Percentiles rank a stretch among this genome's conserved stretches.
Evolutionary conservation across 2,797 vertebrate species (phyloP).

Genomic region (Arrhamphus sclerolepis): DNA sequence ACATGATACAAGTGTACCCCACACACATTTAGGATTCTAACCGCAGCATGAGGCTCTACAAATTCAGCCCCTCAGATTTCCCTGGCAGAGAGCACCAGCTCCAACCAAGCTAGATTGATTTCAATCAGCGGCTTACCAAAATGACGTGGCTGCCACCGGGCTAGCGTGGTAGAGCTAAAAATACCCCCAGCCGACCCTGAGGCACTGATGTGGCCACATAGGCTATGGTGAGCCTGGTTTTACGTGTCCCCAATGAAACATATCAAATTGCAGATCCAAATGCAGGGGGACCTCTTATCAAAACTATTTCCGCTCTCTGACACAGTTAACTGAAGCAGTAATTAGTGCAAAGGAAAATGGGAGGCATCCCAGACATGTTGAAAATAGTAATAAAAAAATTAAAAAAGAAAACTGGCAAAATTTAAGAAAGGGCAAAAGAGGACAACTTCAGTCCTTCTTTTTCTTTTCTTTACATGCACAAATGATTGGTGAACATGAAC

Average conservation of each 20-base stretch:
- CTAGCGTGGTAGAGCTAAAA: slow-evolving; percentile 62
- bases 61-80: slow-evolving; percentile 61
- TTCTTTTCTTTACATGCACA: slow-evolving; percentile 20
- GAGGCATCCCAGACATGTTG: slow-evolving; percentile 65
- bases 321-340: slow-evolving; percentile 66
- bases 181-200: slow-evolving; percentile 54
- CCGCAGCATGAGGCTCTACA: slow-evolving; percentile 46
- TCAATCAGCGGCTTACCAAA: slow-evolving; percentile 74
- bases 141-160: slow-evolving; percentile 72
- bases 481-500: slow-evolving; percentile 55
- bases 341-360: slow-evolving; percentile 70
- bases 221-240: slow-evolving; percentile 69
- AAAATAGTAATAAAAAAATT: slow-evolving; percentile 11
- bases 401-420: slow-evolving; percentile 14
- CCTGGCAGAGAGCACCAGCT: slow-evolving; percentile 55
- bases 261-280: slow-evolving; percentile 79
- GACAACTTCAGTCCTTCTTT: slow-evolving; percentile 39
- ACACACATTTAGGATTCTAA: slow-evolving; percentile 53
- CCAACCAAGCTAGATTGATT: slow-evolving; percentile 67
- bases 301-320: slow-evolving; percentile 71
- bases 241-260: slow-evolving; percentile 69
- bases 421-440: slow-evolving; percentile 21
- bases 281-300: slow-evolving; percentile 68
- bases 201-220: slow-evolving; percentile 73
- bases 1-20: slow-evolving; percentile 23